Conservation (phyloP, 53 echinoderm and acorn worm genomes). For the Paelopatides confundens region DNA sequence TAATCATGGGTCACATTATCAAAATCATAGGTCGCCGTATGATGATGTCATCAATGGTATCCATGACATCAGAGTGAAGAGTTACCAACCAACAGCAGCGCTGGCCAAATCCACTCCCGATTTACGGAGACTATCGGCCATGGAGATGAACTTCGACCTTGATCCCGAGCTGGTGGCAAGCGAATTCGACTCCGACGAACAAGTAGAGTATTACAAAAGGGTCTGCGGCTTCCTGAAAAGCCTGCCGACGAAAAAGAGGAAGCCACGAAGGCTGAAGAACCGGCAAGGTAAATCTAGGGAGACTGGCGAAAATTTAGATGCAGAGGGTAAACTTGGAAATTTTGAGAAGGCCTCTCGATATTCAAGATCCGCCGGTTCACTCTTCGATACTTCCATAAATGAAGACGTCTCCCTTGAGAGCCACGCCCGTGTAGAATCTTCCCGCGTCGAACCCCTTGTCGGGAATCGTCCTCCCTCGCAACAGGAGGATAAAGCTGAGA, state of each 20-base stretch:
- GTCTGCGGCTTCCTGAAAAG: conserved; percentile 43
- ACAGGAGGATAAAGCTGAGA: neutral
- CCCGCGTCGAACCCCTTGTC: neutral
- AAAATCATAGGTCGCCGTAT: neutral
- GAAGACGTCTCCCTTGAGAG: conserved; percentile 21
- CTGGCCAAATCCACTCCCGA: conserved; percentile 39
- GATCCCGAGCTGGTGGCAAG: conserved; percentile 45
- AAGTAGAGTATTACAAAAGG: conserved; percentile 36
- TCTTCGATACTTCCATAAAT: conserved; percentile 6
- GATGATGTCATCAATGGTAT: conserved; percentile 16
- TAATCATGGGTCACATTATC: neutral
- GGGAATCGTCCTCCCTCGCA: neutral
- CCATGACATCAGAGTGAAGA: neutral
- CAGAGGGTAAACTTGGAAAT: neutral
- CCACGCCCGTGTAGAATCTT: neutral
- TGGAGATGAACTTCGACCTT: conserved; percentile 40
- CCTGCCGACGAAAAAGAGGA: conserved; percentile 40
- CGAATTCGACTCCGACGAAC: conserved; percentile 45
- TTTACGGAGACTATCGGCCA: conserved; percentile 5
- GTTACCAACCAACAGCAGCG: neutral
- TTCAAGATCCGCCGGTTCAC: conserved; percentile 20
- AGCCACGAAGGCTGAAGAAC: conserved; percentile 20
- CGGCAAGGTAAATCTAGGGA: conserved; percentile 19
- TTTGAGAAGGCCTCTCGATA: neutral
- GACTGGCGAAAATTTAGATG: neutral